A percentile compares a stretch with the other conserved stretches of the same genome.
Conservation (phyloP, 2,113 vertebrate species). For the Polyodon spathula region DNA sequence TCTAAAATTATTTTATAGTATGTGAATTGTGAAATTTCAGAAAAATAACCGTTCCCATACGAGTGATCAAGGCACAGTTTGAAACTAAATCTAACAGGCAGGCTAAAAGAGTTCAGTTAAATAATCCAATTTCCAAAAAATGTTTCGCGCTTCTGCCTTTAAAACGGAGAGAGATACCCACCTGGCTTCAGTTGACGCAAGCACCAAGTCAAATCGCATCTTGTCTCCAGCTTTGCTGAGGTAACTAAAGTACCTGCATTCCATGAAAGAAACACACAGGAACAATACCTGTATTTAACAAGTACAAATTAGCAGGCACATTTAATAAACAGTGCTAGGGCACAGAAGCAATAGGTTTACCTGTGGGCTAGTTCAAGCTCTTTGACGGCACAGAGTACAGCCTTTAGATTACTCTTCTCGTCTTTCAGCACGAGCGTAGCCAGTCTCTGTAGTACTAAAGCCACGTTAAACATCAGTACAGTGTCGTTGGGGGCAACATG, state of each 20-base stretch:
- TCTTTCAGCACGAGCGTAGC: conserved; percentile 95
- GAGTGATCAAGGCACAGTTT: no score
- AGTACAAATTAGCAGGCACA: not conserved
- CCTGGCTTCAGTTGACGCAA: conserved; percentile 94
- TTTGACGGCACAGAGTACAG: conserved; percentile 93
- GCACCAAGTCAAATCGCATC: conserved; percentile 94
- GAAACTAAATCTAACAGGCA: no score
- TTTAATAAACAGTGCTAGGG: not conserved
- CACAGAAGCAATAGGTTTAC: conserved; percentile 32
- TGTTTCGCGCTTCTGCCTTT: no score
- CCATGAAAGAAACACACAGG: not conserved
- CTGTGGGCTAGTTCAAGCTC: conserved; percentile 90
- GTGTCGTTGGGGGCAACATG: conserved; percentile 93
- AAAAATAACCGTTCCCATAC: no score
- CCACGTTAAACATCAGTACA: conserved; percentile 96
- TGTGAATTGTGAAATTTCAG: no score
- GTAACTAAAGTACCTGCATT: conserved; percentile 90
- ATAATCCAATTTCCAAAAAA: no score
- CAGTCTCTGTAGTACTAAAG: conserved; percentile 92
- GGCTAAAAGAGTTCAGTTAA: no score
- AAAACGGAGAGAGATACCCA: conserved; percentile 34
- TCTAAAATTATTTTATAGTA: no score
- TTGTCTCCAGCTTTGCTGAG: conserved; percentile 97
- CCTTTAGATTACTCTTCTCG: conserved; percentile 96
- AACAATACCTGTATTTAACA: not conserved